Conservation (phyloP, 92 coral and sea anemone genomes). For the Heteractis magnifica region DNA sequence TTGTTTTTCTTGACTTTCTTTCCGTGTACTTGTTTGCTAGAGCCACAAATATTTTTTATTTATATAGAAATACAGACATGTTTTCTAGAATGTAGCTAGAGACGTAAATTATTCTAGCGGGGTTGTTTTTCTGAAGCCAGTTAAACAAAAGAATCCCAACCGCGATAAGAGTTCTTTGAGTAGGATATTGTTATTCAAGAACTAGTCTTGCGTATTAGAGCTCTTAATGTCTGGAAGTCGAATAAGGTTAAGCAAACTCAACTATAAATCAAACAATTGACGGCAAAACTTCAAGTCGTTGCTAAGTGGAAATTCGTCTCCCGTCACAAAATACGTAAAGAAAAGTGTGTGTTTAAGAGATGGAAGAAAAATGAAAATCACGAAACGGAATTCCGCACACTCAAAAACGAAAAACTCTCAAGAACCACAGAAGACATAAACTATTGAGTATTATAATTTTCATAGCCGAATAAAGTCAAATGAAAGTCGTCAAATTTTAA, state of each 20-base stretch:
- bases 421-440: neutral
- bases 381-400: neutral
- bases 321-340: neutral
- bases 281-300: neutral
- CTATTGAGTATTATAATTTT: neutral
- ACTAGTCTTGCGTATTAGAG: neutral
- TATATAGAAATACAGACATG: neutral
- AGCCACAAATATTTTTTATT: neutral
- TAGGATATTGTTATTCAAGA: neutral
- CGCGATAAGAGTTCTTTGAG: neutral
- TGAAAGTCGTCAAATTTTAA: neutral
- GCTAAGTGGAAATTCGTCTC: neutral
- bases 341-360: neutral
- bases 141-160: neutral
- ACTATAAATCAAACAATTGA: neutral
- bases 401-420: neutral
- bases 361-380: neutral
- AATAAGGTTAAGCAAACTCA: neutral
- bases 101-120: neutral
- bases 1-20: neutral
- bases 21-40: neutral
- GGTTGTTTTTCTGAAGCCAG: neutral
- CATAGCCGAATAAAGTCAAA: neutral
- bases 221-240: neutral
- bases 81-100: neutral